These are phyloP conservation scores for Tachyglossus aculeatus DNA, from an alignment of 2,797 vertebrate genomes.

Conservation along the genomic window DNA sequence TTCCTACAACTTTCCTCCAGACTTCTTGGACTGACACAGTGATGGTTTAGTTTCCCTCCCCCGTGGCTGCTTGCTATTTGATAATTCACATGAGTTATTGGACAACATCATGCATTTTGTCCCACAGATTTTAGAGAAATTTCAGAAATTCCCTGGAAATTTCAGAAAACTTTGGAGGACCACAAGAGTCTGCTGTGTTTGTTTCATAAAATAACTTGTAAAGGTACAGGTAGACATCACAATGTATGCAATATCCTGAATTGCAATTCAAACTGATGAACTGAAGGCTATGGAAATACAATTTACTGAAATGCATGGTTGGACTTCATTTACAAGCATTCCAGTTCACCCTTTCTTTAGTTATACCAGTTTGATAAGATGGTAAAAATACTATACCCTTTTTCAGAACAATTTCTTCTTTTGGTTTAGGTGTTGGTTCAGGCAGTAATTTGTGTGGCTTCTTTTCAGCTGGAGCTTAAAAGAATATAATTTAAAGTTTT, in stretches of 20 bases:
- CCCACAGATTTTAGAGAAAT: not conserved
- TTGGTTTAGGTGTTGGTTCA: constrained; percentile 70
- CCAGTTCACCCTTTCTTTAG: not conserved
- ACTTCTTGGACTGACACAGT: no score
- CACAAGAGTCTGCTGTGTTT: constrained; percentile 51
- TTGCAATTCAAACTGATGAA: constrained; percentile 14
- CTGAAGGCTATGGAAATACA: not conserved
- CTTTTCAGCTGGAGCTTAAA: constrained; percentile 79
- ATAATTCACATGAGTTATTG: no score
- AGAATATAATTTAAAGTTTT: constrained; percentile 71
- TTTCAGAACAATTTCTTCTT: constrained; percentile 81
- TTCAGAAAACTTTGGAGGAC: constrained; percentile 32
- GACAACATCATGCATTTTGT: constrained; percentile 31
- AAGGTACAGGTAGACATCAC: not conserved
- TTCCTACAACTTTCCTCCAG: no score
- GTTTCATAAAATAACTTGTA: not conserved
- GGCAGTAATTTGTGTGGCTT: constrained; percentile 78
- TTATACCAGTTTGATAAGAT: constrained; percentile 4
- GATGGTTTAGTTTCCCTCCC: no score
- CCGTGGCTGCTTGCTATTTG: no score
- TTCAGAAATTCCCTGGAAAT: constrained; percentile 2
- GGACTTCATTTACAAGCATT: constrained; percentile 50
- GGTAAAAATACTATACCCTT: constrained; percentile 73
- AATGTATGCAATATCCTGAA: not conserved
- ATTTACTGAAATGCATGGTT: constrained; percentile 11